Percentiles rank a stretch among this genome's conserved stretches.
These are phyloP conservation scores for Drosophila infuscata DNA, from an alignment of 2,888 invertebrate species.

Conservation along the genomic window DNA sequence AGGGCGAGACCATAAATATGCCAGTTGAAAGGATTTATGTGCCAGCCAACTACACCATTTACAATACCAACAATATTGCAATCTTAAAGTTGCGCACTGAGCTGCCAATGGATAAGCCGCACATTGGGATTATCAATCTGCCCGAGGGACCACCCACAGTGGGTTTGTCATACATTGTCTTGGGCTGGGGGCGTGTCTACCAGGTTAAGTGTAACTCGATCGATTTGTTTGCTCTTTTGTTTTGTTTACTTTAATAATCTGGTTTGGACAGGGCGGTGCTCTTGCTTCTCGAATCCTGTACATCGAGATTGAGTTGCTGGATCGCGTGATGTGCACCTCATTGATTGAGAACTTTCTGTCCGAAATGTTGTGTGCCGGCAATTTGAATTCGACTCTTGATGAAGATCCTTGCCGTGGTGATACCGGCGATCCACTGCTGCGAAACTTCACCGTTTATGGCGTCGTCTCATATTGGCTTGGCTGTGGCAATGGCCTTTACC, in stretches of 20 bases:
- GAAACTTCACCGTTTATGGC: conserved; percentile 32
- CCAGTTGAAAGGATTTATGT: conserved; percentile 51
- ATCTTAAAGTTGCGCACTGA: conserved; percentile 5
- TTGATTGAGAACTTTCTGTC: not conserved
- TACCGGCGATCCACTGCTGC: conserved; percentile 42
- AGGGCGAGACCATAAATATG: not conserved
- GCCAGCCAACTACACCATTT: conserved; percentile 39
- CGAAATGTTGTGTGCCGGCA: conserved; percentile 52
- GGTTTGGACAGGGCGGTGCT: conserved; percentile 40
- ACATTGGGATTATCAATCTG: conserved; percentile 23
- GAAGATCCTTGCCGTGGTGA: conserved; percentile 51
- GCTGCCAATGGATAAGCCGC: conserved; percentile 13
- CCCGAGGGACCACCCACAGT: conserved; percentile 19
- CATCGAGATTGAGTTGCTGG: conserved; percentile 20
- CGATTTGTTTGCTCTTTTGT: not conserved
- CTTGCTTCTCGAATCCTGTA: conserved; percentile 20
- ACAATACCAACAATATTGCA: conserved; percentile 62
- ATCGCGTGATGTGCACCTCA: not conserved
- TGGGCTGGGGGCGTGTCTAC: conserved; percentile 64
- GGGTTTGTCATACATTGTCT: conserved; percentile 17
- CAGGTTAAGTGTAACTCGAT: conserved; percentile 17
- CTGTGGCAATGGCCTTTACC: conserved; percentile 6
- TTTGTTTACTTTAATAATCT: not conserved
- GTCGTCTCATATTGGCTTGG: conserved; percentile 28
- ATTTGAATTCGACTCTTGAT: not conserved